Base-by-base conservation (phyloP, 1,140 invertebrate species). In the Aphidius ervi region DNA sequence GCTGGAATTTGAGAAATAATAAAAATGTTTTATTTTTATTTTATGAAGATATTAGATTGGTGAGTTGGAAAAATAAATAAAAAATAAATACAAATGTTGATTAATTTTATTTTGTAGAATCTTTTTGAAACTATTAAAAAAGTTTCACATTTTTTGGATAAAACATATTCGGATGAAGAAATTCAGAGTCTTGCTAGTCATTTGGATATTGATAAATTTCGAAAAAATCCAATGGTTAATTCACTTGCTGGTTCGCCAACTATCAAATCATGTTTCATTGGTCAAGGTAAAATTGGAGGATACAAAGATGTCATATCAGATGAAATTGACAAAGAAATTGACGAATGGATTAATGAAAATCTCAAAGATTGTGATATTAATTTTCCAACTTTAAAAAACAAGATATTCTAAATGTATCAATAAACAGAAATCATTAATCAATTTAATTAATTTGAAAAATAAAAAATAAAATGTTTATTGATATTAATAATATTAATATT, bases 251-350 rank as follows among this genome's bases (percentile, higher is more conserved):
- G 40, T 5, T 9, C 5, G n/a, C 5, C 31, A 16, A 6, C 1
- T 0, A 9, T 5, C 1, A 53, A 6, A 0, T 41, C n/a, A 10
- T 6, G 31, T 10, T 53, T 53, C 50, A 37, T 53, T 5, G 37
- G 50, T 40, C 39, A 53, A 53, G 50, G 50, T 40, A 23, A 53
- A 53, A 40, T 53, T 5, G 50, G 50, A 8, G 50, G 50, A 40
- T 53, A 53, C 37, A 53, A 53, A 41, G 50, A 53, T 1, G 37
- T 53, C 6, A 40, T 53, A 53, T 40, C 50, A 39, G 37, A 10
- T 40, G 37, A 53, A 41, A 53, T 53, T 8, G 37, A 53, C 6
- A 53, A 53, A 16, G 50, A 53, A 53, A 53, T 53, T 31, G 50
- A 53, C 16, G 50, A 53, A 6, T 53, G 50, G 50, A 53, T 53